Conservation (phyloP, 1,140 invertebrate genomes). For the Gerris buenoi region DNA sequence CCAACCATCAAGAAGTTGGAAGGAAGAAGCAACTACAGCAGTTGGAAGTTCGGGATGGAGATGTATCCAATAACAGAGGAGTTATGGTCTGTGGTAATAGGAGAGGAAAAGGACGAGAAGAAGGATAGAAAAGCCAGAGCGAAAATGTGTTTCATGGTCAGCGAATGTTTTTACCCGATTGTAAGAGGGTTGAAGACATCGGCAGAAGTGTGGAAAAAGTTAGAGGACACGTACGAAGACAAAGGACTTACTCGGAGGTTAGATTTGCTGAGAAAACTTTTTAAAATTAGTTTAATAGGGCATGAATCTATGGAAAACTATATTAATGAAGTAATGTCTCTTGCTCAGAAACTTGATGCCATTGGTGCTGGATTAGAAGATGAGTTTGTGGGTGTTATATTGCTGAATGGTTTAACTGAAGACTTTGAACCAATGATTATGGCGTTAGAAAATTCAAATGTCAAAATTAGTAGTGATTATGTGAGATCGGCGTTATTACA, state of each 20-base stretch:
- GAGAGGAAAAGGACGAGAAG: conserved; percentile 1
- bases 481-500: conserved; percentile 4
- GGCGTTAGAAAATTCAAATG: neutral
- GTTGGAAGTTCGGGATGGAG: conserved; percentile 5
- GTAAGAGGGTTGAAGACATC: neutral
- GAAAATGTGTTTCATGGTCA: conserved; percentile 2
- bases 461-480: conserved; percentile 7
- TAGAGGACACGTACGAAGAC: neutral
- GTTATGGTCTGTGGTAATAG: neutral
- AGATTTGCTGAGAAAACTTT: neutral
- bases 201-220: conserved; percentile 3
- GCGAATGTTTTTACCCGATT: neutral
- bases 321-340: conserved; percentile 1
- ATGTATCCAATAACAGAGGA: conserved; percentile 4
- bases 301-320: conserved; percentile 1
- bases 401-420: conserved; percentile 1
- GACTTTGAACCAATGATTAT: conserved; percentile 8
- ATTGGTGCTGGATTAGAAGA: conserved; percentile 4
- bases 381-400: conserved; percentile 9
- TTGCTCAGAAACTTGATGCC: conserved; percentile 2
- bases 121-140: conserved; percentile 2
- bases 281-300: neutral
- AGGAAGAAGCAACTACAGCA: neutral
- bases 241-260: conserved; percentile 1
- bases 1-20: neutral